These are phyloP conservation scores for Caenorhabditis plicata DNA, from an alignment of 2,888 invertebrate species.

Conservation along the genomic window DNA sequence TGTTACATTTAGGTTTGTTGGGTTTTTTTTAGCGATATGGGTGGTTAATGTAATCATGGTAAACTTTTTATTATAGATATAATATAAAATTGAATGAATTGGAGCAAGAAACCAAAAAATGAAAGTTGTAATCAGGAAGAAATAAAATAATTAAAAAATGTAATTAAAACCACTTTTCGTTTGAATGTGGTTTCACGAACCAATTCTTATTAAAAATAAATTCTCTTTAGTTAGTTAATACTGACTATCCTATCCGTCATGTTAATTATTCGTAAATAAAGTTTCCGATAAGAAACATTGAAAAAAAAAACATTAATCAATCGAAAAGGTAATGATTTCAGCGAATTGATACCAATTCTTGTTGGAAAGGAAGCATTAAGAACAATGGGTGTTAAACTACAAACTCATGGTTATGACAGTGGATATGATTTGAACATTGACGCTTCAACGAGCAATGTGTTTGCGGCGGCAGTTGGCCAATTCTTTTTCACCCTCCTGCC, in stretches of 20 bases:
- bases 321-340: slow-evolving; percentile 11
- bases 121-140: too few relatives aligned
- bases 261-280: too few relatives aligned
- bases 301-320: too few relatives aligned
- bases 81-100: too few relatives aligned
- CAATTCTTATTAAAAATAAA: too few relatives aligned
- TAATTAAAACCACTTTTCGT: neutral
- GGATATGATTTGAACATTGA: slow-evolving; percentile 74
- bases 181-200: neutral
- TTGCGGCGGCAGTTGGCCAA: slow-evolving; percentile 71
- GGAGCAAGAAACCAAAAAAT: too few relatives aligned
- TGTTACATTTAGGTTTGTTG: slow-evolving; percentile 66
- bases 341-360: slow-evolving; percentile 59
- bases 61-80: too few relatives aligned
- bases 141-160: too few relatives aligned
- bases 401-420: slow-evolving; percentile 69
- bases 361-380: slow-evolving; percentile 56
- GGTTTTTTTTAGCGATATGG: neutral
- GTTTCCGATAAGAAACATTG: too few relatives aligned
- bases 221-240: too few relatives aligned
- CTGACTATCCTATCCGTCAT: too few relatives aligned
- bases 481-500: slow-evolving; percentile 62
- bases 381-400: slow-evolving; percentile 66
- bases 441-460: slow-evolving; percentile 80
- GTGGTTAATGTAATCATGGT: neutral